These are phyloP conservation scores for Venustaconcha ellipsiformis DNA, from an alignment of 1,140 invertebrate species.

Conservation along the genomic window DNA sequence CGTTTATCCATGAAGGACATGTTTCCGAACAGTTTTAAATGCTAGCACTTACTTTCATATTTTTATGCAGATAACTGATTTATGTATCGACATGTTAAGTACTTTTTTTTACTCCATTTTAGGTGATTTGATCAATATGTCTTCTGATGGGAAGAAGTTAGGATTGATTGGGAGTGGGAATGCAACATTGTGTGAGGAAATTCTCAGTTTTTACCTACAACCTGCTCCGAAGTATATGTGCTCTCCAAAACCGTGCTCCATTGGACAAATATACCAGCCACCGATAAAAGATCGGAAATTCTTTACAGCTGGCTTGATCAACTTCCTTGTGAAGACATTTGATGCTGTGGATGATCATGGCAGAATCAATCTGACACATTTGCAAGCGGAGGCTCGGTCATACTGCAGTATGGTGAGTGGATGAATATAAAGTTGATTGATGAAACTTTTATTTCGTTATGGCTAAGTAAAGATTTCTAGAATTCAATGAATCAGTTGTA, in stretches of 20 bases:
- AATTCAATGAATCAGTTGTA: no score
- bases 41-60: neutral
- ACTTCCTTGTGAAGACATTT: slow-evolving; percentile 37
- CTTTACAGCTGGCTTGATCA: slow-evolving; percentile 51
- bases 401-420: slow-evolving; percentile 40
- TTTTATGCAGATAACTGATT: neutral
- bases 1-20: no score
- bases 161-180: slow-evolving; percentile 39
- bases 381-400: slow-evolving; percentile 17
- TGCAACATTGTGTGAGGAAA: slow-evolving; percentile 28
- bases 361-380: slow-evolving; percentile 27
- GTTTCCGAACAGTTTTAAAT: neutral
- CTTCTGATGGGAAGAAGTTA: slow-evolving; percentile 1
- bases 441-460: no score
- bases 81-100: no score
- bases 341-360: slow-evolving; percentile 25
- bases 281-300: slow-evolving; percentile 38
- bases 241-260: slow-evolving; percentile 55
- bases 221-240: slow-evolving; percentile 32
- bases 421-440: no score
- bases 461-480: no score
- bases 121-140: slow-evolving; percentile 27
- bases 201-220: slow-evolving; percentile 35
- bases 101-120: slow-evolving; percentile 1
- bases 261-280: slow-evolving; percentile 55